Evolutionary conservation across 2,113 vertebrate species (phyloP), one percentile per base, ranked within the genome.

Genomic region (Halcyon malimbica): DNA sequence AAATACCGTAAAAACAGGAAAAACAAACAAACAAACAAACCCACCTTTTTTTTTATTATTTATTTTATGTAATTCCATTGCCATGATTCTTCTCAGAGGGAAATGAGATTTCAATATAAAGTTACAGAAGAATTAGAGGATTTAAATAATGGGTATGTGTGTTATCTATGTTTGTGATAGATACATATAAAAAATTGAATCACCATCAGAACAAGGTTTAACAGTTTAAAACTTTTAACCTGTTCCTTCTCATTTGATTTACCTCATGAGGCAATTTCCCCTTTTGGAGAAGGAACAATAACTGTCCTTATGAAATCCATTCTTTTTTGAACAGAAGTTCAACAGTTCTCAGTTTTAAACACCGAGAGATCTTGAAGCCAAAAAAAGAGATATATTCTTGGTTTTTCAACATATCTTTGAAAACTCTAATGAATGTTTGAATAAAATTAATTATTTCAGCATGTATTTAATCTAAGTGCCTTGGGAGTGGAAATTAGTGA

Each of bases 401-500:
- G 46, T 82, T 73, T 97, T 95, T 74, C 67, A 74, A 44, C 5
- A 14, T 53, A 71, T 54, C 44, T 93, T 68, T 86, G 51, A 94
- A 89, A 90, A 87, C 13, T 44, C 23, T 84, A 93, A 79, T 76
- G 59, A 93, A 81, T 82, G 46, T 60, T 91, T 81, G 64, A 73
- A 88, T 88, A 77, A 94, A 94, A 84, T 79, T 51, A 33, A 56
- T 28, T 80, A 50, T 50, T 74, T 79, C 75, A 78, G 5, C n/a
- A 73, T 82, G 91, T 91, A 82, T 94, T 92, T 91, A 75, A 71
- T 62, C n/a, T 60, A 76, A 94, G 51, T 79, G 17, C n/a, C n/a
- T 63, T 74, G 41, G 46, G 74, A 91, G 57, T 48, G 28, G 46
- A 85, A 94, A 93, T 77, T 41, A 90, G 57, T 76, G 67, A 80